phyloP scores from a whole-genome alignment of 1,140 invertebrate genomes.

The Pseudachorutes palmiensis region DNA sequence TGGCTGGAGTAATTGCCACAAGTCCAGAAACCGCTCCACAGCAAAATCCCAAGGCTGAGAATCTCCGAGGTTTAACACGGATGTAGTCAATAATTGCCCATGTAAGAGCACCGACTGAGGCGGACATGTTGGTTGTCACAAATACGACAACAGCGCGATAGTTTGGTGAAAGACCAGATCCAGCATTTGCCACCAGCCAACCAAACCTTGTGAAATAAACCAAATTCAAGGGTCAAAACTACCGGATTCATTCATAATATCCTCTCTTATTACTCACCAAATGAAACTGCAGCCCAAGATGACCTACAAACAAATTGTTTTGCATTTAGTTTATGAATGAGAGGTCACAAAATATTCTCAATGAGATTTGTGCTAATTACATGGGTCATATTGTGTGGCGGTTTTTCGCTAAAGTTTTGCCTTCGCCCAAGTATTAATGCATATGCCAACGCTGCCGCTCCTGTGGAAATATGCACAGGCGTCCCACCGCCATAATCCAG shows the following conservation, averaged over 20 bases:
- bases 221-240: too few species aligned
- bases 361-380: too few species aligned
- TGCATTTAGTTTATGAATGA: too few species aligned
- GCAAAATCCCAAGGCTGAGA: constrained; percentile 34
- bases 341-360: too few species aligned
- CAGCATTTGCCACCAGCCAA: constrained; percentile 31
- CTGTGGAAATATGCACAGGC: constrained; percentile 31
- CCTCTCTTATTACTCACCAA: constrained; percentile 19
- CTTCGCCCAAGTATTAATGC: constrained; percentile 30
- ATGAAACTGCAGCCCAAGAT: constrained; percentile 31
- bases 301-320: background rate
- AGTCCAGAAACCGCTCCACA: constrained; percentile 32
- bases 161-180: constrained; percentile 26
- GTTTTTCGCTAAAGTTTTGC: constrained; percentile 25
- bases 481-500: constrained; percentile 32
- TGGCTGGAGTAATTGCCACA: constrained; percentile 27
- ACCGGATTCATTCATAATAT: too few species aligned
- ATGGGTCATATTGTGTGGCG: constrained; percentile 36
- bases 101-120: constrained; percentile 30
- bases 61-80: constrained; percentile 16
- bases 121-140: constrained; percentile 31
- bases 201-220: constrained; percentile 4
- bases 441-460: constrained; percentile 30
- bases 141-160: constrained; percentile 30
- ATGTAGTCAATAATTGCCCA: constrained; percentile 30